Evolutionary conservation across 1,140 invertebrate species (phyloP).

Genomic region (Temnothorax nylanderi): DNA sequence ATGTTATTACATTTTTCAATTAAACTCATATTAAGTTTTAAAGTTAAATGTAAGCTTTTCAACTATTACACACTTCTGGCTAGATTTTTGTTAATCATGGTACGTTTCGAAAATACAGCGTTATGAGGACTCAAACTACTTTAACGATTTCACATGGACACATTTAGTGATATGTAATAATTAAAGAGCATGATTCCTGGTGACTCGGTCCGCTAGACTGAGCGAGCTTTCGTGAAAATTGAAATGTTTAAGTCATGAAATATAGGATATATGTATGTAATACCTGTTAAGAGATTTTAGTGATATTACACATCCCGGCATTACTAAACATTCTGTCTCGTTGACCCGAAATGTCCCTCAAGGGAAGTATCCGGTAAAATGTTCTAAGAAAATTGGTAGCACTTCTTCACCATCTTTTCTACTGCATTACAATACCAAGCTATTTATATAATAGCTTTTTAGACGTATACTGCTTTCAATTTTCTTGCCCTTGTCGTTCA

Average conservation of each 20-base stretch:
- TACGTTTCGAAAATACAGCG: background rate
- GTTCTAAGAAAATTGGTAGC: background rate
- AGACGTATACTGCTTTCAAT: background rate
- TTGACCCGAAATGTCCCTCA: background rate
- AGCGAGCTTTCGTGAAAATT: slow-evolving; percentile 44
- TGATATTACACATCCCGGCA: slow-evolving; percentile 1
- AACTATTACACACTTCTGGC: background rate
- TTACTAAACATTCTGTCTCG: background rate
- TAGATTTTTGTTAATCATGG: background rate
- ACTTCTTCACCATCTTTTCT: background rate
- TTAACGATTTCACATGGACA: slow-evolving; percentile 14
- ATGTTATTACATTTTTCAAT: background rate
- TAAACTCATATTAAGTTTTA: background rate
- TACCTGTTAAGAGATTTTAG: slow-evolving; percentile 26
- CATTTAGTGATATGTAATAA: slow-evolving; percentile 52
- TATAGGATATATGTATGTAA: slow-evolving; percentile 35
- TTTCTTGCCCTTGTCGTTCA: background rate
- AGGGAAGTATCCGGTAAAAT: background rate
- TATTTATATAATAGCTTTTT: background rate
- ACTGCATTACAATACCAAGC: background rate
- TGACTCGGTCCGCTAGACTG: background rate
- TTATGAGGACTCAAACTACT: background rate
- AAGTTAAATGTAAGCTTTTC: background rate
- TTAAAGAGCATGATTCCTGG: slow-evolving; percentile 42
- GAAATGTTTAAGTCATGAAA: slow-evolving; percentile 57